Base-by-base conservation (phyloP, 2,113 vertebrate genomes). In the Dunckerocampus dactyliophorus region DNA sequence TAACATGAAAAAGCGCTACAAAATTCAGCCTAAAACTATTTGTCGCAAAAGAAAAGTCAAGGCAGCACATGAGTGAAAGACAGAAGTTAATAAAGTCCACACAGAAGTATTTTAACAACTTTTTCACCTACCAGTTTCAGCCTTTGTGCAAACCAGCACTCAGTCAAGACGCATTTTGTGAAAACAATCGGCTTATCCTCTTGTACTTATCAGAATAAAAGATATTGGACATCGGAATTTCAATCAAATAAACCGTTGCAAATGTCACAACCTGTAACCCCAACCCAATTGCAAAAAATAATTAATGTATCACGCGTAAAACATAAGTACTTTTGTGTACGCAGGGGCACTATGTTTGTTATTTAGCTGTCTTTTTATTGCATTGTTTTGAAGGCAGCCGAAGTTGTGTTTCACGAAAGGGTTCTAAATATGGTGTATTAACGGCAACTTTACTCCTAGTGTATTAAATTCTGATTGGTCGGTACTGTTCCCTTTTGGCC, bases 401-500 rank as follows among this genome's bases (percentile, higher is more conserved):
- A 6, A 55, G 10, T 8, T 19, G 1, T 12, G 4, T 1, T 39
- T 39, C 31, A n/a, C 3, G 1, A 14, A 37, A 6, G 6, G n/a
- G n/a, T 56, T 12, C 34, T 37, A 20, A 20, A 39, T 20, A 14
- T 42, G 13, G 37, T 10, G 9, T 4, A 3, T 8, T 13, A 14
- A 59, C 20, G 2, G 12, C 15, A 1, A 6, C 39, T 22, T 0
- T 1, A 31, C 1, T 14, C 0, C 0, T 0, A 87, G 77, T 77
- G 79, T 78, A 13, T 6, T 3, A 1, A 19, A 1, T 50, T 79
- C 1, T 74, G 1, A 89, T 91, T 90, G 86, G 90, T 51, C 20
- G 11, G 15, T 8, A 3, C 0, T 0, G 1, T 62, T 14, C 3
- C 4, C 3, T 46, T 12, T 60, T n/a, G n/a, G 8, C 89, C 82